Evolutionary conservation across 2,888 invertebrate species (phyloP), one percentile per base, ranked within the genome.

Genomic region (Papilio demoleus): DNA sequence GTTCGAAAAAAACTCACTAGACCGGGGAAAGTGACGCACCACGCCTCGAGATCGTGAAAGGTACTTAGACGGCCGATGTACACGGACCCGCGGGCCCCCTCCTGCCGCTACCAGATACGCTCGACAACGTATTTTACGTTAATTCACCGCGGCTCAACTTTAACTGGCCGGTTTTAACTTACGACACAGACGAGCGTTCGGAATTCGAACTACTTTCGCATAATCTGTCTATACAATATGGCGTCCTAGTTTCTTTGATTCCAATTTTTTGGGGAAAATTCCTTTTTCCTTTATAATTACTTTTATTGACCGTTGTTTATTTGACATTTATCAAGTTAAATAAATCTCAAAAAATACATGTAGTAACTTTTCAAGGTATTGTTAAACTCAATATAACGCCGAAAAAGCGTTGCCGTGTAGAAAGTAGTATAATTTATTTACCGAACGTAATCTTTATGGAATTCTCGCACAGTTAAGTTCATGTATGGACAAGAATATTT

Each of bases 201-300:
- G 89, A 88, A 89, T 92, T 91, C 88, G 90, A 88, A 88, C 90
- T 89, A 91, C 90, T 91, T 92, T 91, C 90, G 90, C 88, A 87
- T 90, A 89, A 91, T 90, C 88, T 85, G 86, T 81, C 83, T 81
- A 84, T 84, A 82, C 84, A 84, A 84, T 83, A 71, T 82, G 84
- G 80, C 80, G 88, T 78, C 84, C 88, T 84, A 88, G 81, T 88
- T 88, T 81, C 72, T n/a, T n/a, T n/a, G 71, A 65, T 74, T 74
- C 58, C 71, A 70, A 75, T 77, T 77, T 31, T 77, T 72, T 65
- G 36, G 12, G 6, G 36, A 45, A 36, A 22, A 22, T 22, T 47
- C 47, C n/a, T n/a, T 36, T 36, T 36, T 31, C 6, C 34, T 4
- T 65, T 34, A 27, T 47, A 36, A 27, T 45, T 27, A 8, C 22